Evolutionary conservation across 2,113 vertebrate species (phyloP), one percentile per base, ranked within the genome.

Genomic region (Neogale vison): DNA sequence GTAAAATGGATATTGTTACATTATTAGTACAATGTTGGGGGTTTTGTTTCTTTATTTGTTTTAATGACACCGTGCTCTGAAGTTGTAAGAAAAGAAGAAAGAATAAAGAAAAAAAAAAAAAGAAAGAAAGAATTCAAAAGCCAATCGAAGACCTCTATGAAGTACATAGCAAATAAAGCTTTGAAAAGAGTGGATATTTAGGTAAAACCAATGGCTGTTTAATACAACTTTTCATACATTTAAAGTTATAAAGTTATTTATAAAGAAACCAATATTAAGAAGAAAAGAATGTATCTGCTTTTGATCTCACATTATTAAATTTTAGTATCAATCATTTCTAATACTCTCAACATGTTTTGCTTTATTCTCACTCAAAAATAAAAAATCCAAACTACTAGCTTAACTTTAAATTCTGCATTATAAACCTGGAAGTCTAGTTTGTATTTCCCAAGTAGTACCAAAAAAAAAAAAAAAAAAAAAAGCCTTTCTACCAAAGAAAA

Each of bases 331-430:
- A 92, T 39, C 77, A 34, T 92, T 97, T 94, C 77, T 77, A 57
- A 97, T 52, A 83, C 36, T 42, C 81, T 90, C 4, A 76, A 15
- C 39, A 55, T 83, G 5, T 74, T 72, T 81, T 93, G 55, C 65
- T 98, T 95, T 93, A 85, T 97, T 98, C 50, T 97, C 74, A 97
- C 21, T 97, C 93, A 88, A 36, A 72, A 96, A 61, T 36, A 86
- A 72, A 93, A 93, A 65, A 71, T 63, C 45, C 81, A 59, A 96
- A 80, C 39, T 96, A 95, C 94, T 82, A 50, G 42, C 29, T 98
- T 57, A 92, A 29, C 13, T 72, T 88, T 85, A 95, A 94, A 97
- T 34, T 92, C 74, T 97, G 15, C 88, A 76, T 65, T 92, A 74
- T 74, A 36, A 42, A 42, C 63, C 34, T 88, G 55, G 80, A 98